These are phyloP conservation scores for Steinernema feltiae DNA, from an alignment of 1,140 invertebrate species.

Conservation along the genomic window DNA sequence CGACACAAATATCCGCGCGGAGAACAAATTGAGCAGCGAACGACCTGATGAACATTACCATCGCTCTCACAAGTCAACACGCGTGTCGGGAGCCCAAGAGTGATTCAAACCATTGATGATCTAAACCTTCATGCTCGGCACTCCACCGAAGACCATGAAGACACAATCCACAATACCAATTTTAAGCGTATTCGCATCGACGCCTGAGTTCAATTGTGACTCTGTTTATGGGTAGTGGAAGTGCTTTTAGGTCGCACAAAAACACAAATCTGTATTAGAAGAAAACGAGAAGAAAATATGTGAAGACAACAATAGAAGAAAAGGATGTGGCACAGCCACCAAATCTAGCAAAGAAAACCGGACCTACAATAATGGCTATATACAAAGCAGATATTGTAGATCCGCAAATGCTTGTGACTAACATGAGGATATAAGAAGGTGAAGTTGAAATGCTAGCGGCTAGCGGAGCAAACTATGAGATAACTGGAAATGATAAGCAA, in stretches of 20 bases:
- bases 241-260: background rate
- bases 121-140: background rate
- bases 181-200: background rate
- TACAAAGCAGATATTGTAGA: background rate
- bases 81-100: background rate
- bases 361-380: no score
- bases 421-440: background rate
- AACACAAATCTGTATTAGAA: no score
- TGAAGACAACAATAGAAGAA: no score
- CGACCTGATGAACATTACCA: background rate
- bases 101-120: background rate
- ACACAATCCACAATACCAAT: background rate
- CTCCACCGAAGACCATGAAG: background rate
- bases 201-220: background rate
- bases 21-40: background rate
- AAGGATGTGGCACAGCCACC: background rate
- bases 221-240: slow-evolving; percentile 2
- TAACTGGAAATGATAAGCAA: background rate
- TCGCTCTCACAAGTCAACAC: background rate
- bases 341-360: no score
- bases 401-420: no score
- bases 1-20: background rate
- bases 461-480: background rate
- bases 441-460: background rate
- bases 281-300: no score